These are phyloP conservation scores for Fistularia commersonii DNA, from an alignment of 2,797 vertebrate genomes.

Conservation along the genomic window DNA sequence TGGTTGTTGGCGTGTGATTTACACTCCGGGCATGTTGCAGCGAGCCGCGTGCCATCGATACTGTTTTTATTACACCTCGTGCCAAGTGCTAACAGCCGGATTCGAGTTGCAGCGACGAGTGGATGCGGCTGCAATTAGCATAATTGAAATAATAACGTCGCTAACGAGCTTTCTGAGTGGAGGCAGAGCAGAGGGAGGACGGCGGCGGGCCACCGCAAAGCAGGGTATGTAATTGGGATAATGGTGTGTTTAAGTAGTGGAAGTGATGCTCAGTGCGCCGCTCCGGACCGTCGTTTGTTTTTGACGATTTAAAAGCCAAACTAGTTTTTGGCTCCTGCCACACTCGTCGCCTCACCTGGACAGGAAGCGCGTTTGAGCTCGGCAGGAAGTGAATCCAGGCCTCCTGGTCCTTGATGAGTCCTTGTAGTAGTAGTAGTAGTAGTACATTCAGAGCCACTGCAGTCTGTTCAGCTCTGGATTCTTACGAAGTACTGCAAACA, in stretches of 20 bases:
- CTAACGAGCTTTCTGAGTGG: slow-evolving; percentile 69
- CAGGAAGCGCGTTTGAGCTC: too few relatives aligned
- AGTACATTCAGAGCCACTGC: too few relatives aligned
- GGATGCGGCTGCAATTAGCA: slow-evolving; percentile 71
- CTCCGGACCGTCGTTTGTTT: slow-evolving; percentile 4
- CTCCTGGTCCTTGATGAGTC: too few relatives aligned
- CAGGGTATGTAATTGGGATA: slow-evolving; percentile 50
- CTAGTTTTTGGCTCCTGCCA: background rate
- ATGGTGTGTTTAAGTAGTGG: slow-evolving; percentile 35
- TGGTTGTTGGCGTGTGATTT: slow-evolving; percentile 54
- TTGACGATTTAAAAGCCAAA: background rate
- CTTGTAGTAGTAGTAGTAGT: too few relatives aligned
- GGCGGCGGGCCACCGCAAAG: slow-evolving; percentile 11
- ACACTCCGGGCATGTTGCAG: slow-evolving; percentile 43
- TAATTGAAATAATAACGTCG: slow-evolving; percentile 79
- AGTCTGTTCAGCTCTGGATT: too few relatives aligned
- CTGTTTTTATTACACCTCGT: slow-evolving; percentile 67
- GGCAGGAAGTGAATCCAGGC: too few relatives aligned
- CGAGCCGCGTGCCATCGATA: slow-evolving; percentile 53
- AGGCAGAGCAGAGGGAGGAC: slow-evolving; percentile 41
- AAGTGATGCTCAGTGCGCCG: slow-evolving; percentile 32
- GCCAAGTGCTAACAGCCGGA: slow-evolving; percentile 63
- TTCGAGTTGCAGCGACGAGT: slow-evolving; percentile 54
- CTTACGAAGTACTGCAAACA: too few relatives aligned
- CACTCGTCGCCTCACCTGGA: too few relatives aligned